Conservation (phyloP, 2,888 invertebrate species). For the Phytoseiulus persimilis region DNA sequence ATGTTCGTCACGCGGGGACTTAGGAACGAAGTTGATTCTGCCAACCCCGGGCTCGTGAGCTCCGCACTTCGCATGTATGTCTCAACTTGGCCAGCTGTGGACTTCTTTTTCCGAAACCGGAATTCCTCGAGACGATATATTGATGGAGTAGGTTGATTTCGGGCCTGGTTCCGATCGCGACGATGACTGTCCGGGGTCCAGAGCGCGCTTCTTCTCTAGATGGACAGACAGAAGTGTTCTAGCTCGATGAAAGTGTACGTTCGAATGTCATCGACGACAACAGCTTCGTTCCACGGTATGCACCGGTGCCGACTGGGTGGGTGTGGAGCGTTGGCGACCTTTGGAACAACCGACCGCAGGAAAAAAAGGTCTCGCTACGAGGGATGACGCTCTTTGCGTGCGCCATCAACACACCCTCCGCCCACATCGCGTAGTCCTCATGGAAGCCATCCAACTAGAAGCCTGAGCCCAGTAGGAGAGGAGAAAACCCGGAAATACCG, state of each 20-base stretch:
- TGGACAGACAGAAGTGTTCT: background rate
- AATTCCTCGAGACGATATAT: background rate
- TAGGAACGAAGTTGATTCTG: background rate
- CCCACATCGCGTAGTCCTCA: background rate
- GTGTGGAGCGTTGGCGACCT: background rate
- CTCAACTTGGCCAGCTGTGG: background rate
- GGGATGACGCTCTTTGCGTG: conserved; percentile 5
- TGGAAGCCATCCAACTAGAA: background rate
- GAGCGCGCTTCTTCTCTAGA: background rate
- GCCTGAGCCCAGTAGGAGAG: background rate
- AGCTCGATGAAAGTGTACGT: background rate
- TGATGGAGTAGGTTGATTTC: background rate
- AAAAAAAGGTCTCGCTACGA: background rate
- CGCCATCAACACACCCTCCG: background rate
- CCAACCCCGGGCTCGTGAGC: background rate
- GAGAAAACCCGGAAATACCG: background rate
- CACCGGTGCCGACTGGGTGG: background rate
- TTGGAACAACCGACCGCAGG: background rate
- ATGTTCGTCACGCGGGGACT: background rate
- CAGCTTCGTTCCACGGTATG: background rate
- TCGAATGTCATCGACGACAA: background rate
- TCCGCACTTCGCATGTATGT: background rate
- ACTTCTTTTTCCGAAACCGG: background rate
- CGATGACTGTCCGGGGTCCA: no score
- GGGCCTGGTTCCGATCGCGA: background rate